Conservation (phyloP, 2,797 vertebrate genomes). For the Tamandua tetradactyla region DNA sequence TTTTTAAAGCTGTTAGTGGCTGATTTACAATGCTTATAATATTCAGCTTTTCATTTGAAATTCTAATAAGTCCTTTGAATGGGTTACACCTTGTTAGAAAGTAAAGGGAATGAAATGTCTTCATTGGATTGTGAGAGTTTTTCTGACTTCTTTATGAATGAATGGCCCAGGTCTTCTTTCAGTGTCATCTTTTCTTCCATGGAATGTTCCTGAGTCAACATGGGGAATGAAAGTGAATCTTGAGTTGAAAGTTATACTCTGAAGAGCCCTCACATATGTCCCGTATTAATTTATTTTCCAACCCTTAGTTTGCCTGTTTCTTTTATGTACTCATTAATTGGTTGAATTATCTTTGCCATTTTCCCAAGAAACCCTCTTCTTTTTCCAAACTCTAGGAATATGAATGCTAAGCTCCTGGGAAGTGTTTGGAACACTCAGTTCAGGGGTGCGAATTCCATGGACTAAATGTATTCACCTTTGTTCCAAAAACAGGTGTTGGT, state of each 20-base stretch:
- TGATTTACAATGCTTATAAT: conserved; percentile 85
- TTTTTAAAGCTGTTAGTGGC: conserved; percentile 84
- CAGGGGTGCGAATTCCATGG: not conserved
- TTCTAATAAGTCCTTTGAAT: conserved; percentile 85
- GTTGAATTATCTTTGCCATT: not conserved
- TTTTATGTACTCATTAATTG: not conserved
- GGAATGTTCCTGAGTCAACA: conserved; percentile 67
- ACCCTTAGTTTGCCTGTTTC: not conserved
- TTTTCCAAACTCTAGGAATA: not conserved
- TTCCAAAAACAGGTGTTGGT: not conserved
- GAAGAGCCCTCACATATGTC: not conserved
- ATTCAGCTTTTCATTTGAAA: conserved; percentile 86
- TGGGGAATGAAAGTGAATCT: not conserved
- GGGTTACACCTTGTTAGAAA: conserved; percentile 77
- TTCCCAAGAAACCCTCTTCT: not conserved
- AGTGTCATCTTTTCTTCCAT: conserved; percentile 63
- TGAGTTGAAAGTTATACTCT: not conserved
- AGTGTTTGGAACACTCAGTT: not conserved
- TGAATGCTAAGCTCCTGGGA: not conserved
- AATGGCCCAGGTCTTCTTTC: conserved; percentile 71
- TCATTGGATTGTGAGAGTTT: conserved; percentile 80
- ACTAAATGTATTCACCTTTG: not conserved
- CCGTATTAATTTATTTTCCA: not conserved
- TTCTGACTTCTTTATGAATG: conserved; percentile 77
- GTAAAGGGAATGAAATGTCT: conserved; percentile 80